Base-by-base conservation (phyloP, 2,888 invertebrate genomes). In the Steinernema carpocapsae region DNA sequence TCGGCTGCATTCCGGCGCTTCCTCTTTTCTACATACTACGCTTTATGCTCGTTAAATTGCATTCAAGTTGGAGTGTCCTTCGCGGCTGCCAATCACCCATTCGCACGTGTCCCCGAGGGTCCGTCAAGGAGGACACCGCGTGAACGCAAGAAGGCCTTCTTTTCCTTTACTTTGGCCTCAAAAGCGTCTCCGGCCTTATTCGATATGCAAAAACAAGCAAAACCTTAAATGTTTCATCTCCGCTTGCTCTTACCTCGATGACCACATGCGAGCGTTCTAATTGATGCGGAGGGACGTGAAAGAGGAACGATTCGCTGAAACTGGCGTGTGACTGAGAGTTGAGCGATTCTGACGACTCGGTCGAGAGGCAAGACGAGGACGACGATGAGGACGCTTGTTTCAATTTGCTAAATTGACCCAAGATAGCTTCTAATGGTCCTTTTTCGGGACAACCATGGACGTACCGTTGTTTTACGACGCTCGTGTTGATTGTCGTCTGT, bases 241-340 rank as follows among this genome's bases (percentile, higher is more conserved):
- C 10, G 37, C 37, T 37, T 37, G 37, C 37, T 37, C 73, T 73
- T 32, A 84, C 85, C 79, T 85, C 83, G 24, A 85, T 83, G 26
- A 84, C 84, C 72, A 85, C 79, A 70, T 84, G 83, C 26, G 80
- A 76, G 37, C 76, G 76, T 72, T 82, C 80, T 7, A 85, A 71
- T 48, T 79, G 79, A 17, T 79, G 75, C 12, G 83, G 83, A 0
- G 82, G 73, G 6, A 84, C 80, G 59, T 84, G 83, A 71, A 85
- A 80, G 7, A 85, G 76, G 70, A 85, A 85, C 0, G 83, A 83
- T 76, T 85, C 84, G 43, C 81, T 80, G 77, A 84, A 83, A 26
- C 79, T 77, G 3, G 82, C 83, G 71, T 80, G 81, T 1, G 76
- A 77, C 64, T 64, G 64, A 32, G 64, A 64, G 64, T 64, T 64